Evolutionary conservation across 2,113 vertebrate genomes (phyloP).

Genomic region (Malurus elegans): DNA sequence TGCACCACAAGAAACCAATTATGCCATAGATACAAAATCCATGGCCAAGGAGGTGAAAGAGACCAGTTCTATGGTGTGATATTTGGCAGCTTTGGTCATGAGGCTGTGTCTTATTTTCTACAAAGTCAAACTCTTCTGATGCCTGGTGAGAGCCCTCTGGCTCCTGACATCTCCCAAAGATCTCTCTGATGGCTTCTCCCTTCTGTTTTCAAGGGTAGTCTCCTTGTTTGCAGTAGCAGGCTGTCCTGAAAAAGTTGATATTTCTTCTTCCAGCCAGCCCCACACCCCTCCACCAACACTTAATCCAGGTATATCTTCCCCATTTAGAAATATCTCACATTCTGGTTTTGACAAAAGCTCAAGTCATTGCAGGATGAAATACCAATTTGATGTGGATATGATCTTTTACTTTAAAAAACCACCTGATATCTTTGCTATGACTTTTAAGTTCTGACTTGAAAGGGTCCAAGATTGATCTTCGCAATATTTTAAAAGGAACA

Average conservation of each 20-base stretch:
- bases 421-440: background rate
- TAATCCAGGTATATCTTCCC: background rate
- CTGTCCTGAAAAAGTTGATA: background rate
- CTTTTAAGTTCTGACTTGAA: background rate
- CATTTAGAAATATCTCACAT: background rate
- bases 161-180: background rate
- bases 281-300: background rate
- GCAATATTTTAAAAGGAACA: background rate
- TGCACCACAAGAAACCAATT: background rate
- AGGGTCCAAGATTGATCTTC: background rate
- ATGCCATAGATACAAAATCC: background rate
- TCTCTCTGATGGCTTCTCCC: background rate
- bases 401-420: background rate
- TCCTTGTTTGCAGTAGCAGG: background rate
- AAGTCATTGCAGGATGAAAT: background rate
- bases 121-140: background rate
- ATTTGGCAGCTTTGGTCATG: background rate
- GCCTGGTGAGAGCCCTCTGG: background rate
- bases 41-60: background rate
- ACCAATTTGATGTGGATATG: background rate
- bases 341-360: background rate
- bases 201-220: background rate
- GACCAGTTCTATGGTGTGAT: background rate
- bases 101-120: background rate
- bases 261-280: background rate